Evolutionary conservation across 2,888 invertebrate genomes (phyloP), one percentile per base, ranked within the genome.

Genomic region (Strigamia maritima): DNA sequence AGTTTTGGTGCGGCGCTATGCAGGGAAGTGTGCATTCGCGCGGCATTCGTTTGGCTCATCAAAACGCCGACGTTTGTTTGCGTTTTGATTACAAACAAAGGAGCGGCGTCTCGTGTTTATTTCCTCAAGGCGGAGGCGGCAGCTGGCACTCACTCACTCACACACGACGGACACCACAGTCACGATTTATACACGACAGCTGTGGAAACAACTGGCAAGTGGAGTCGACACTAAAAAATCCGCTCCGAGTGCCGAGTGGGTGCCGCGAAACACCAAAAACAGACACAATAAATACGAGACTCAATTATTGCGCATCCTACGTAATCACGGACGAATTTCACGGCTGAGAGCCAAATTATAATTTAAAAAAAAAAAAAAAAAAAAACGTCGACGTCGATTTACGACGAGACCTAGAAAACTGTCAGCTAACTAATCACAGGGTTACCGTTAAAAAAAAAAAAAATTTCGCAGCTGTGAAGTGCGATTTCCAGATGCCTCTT

Each of bases 71-170:
- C 22, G 22, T 76, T 22, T 76, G 76, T 76, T 76, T 76, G 76
- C 76, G 26, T 76, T 35, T 76, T 76, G 76, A 76, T 76, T 76
- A 76, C 76, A 76, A 76, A 76, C 76, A 76, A 76, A 76, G 76
- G 38, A 35, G 31, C 31, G 22, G 35, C 76, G 76, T 31, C 35
- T 76, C 35, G 76, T 76, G 76, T 76, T 76, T 76, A 76, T 76
- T 76, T 38, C 38, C 54, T 54, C 16, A 54, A 54, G 54, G 54
- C 54, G 54, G 54, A 7, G 54, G 54, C 54, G 54, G 54, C 54
- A 54, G 54, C 54, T 54, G 54, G 54, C 54, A 54, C 54, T 54
- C 54, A 54, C 54, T 54, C 54, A 54, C 54, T 54, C 54, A 54
- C n/a, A 4, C 54, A 16, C 54, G 16, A 12, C 54, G 54, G 8